These are phyloP conservation scores for Lepetodrilus schrolli DNA, from an alignment of 2,888 invertebrate species.

Conservation along the genomic window DNA sequence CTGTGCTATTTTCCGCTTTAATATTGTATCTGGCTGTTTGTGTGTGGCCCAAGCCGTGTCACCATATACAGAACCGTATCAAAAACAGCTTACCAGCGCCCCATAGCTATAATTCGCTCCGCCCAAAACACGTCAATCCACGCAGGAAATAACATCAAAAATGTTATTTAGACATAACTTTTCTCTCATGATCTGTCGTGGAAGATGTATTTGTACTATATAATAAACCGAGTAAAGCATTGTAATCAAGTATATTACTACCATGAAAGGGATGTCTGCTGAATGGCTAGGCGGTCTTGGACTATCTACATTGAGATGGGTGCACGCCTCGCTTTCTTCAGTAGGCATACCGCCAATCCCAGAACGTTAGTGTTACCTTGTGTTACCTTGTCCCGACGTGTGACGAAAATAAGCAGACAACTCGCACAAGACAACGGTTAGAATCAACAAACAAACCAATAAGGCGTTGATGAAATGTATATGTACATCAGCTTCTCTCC, in stretches of 20 bases:
- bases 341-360: too few relatives aligned
- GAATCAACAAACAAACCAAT: too few relatives aligned
- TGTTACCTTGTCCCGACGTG: too few relatives aligned
- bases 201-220: neutral
- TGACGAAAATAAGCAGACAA: too few relatives aligned
- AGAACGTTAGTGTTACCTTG: too few relatives aligned
- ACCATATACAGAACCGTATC: neutral
- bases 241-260: neutral
- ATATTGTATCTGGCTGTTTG: neutral
- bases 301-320: too few relatives aligned
- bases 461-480: too few relatives aligned
- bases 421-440: too few relatives aligned
- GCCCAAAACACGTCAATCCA: neutral
- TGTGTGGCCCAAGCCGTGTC: neutral
- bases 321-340: too few relatives aligned
- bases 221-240: neutral
- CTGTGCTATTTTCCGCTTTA: neutral
- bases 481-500: too few relatives aligned
- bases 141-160: neutral
- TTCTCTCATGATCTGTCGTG: neutral
- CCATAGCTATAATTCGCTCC: neutral
- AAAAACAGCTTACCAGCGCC: neutral
- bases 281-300: too few relatives aligned
- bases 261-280: too few relatives aligned
- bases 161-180: slow-evolving; percentile 11